Conservation (phyloP, 2,797 vertebrate species). For the Argyrosomus regius region DNA sequence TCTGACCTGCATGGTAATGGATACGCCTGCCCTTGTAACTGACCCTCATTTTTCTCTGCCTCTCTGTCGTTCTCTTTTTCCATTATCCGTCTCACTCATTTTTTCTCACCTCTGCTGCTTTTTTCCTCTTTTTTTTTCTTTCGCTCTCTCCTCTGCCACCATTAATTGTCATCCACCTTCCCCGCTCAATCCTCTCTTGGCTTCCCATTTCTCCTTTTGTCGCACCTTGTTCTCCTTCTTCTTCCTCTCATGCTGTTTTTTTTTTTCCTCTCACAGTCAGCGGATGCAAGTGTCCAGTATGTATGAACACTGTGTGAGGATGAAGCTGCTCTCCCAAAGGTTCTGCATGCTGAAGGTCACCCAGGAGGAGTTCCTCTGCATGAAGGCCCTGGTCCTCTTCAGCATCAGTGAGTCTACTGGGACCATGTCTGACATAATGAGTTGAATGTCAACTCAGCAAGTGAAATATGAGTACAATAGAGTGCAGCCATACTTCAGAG, state of each 20-base stretch:
- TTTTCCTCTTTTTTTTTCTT: slow-evolving; percentile 30
- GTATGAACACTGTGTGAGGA: slow-evolving; percentile 94
- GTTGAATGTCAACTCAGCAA: slow-evolving; percentile 33
- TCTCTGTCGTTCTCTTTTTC: slow-evolving; percentile 70
- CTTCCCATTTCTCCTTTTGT: slow-evolving; percentile 34
- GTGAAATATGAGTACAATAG: slow-evolving; percentile 55
- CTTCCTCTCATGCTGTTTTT: slow-evolving; percentile 14
- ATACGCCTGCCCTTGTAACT: slow-evolving; percentile 72
- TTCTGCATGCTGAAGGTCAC: slow-evolving; percentile 94
- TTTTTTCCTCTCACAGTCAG: slow-evolving; percentile 79
- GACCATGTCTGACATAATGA: slow-evolving; percentile 28
- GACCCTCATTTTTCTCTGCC: slow-evolving; percentile 79
- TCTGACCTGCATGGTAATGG: slow-evolving; percentile 77
- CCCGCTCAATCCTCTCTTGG: slow-evolving; percentile 41
- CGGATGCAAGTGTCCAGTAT: slow-evolving; percentile 95
- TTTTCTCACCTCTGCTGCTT: slow-evolving; percentile 69
- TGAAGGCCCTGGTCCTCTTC: slow-evolving; percentile 97
- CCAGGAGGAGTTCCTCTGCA: slow-evolving; percentile 95
- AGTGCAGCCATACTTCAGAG: slow-evolving; percentile 42
- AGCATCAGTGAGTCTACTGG: slow-evolving; percentile 92
- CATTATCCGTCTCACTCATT: slow-evolving; percentile 76
- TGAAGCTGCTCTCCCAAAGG: slow-evolving; percentile 93
- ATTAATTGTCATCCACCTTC: slow-evolving; percentile 60
- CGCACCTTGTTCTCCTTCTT: slow-evolving; percentile 24
- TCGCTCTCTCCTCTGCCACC: slow-evolving; percentile 29